A percentile compares a stretch with the other conserved stretches of the same genome.
phyloP scores from a whole-genome alignment of 53 echinoderm and acorn worm species.

The Zoroaster sp. region DNA sequence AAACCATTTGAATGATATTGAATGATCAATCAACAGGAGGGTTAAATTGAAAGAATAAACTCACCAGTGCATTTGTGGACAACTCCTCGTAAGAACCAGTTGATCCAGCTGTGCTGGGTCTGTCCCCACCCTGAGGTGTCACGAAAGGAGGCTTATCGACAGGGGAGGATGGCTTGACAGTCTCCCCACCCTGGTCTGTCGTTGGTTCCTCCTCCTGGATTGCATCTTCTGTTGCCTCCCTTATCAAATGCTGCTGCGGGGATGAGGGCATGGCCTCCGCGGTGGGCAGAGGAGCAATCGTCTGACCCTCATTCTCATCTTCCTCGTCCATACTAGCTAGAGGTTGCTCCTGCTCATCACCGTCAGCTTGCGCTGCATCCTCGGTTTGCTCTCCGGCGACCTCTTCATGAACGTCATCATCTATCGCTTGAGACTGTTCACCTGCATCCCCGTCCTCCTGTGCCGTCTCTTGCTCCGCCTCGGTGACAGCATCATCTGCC shows the following conservation, averaged over 20 bases:
- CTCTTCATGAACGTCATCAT: background rate
- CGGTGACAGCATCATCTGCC: background rate
- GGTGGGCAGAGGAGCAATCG: constrained; percentile 10
- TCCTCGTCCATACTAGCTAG: too few relatives aligned
- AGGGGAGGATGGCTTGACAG: background rate
- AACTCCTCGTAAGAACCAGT: background rate
- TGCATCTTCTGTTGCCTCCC: constrained; percentile 12
- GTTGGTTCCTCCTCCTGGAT: constrained; percentile 42
- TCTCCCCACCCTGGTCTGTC: constrained; percentile 12
- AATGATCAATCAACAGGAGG: too few relatives aligned
- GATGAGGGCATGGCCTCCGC: constrained; percentile 6
- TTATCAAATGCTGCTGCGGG: background rate
- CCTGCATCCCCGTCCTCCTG: background rate
- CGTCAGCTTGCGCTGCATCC: background rate
- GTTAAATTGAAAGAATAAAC: too few relatives aligned
- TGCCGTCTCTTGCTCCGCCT: background rate
- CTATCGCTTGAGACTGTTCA: background rate
- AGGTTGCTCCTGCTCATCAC: background rate
- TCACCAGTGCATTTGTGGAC: constrained; percentile 28
- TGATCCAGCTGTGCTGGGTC: constrained; percentile 24
- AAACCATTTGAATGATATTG: too few relatives aligned
- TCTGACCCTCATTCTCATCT: background rate
- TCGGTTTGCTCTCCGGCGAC: background rate
- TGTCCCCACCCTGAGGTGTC: background rate
- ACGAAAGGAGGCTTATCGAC: background rate